A percentile compares a stretch with the other conserved stretches of the same genome.
Conservation (phyloP, 2,797 vertebrate genomes). For the Pseudochirops corinnae region DNA sequence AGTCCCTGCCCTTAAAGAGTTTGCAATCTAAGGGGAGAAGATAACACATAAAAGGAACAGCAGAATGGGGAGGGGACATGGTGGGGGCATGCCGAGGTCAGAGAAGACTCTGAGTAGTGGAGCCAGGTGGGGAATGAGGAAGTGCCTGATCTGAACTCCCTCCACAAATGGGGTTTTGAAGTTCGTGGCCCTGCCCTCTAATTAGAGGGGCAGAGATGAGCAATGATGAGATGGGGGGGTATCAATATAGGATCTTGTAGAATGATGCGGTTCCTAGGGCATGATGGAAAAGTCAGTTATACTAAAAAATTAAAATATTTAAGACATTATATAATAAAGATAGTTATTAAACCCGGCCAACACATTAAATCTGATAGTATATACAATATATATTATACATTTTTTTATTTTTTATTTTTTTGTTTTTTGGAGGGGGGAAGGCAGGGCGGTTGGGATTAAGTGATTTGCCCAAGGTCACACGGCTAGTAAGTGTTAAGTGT, state of each 20-base stretch:
- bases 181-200: background rate
- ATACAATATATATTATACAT: too few relatives aligned
- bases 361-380: background rate
- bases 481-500: too few relatives aligned
- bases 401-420: too few relatives aligned
- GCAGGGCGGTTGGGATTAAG: too few relatives aligned
- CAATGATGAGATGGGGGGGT: background rate
- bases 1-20: background rate
- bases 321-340: background rate
- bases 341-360: background rate
- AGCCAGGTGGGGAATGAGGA: background rate
- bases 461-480: too few relatives aligned
- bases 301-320: background rate
- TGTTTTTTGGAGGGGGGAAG: too few relatives aligned
- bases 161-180: background rate
- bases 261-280: background rate
- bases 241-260: background rate
- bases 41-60: background rate
- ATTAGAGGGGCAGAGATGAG: background rate
- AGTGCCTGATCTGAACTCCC: background rate
- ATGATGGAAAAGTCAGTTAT: background rate
- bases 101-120: background rate
- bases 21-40: background rate
- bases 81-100: background rate
- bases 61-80: background rate